These are phyloP conservation scores for Drosophila malerkotliana DNA, from an alignment of 1,140 invertebrate genomes.

Conservation along the genomic window DNA sequence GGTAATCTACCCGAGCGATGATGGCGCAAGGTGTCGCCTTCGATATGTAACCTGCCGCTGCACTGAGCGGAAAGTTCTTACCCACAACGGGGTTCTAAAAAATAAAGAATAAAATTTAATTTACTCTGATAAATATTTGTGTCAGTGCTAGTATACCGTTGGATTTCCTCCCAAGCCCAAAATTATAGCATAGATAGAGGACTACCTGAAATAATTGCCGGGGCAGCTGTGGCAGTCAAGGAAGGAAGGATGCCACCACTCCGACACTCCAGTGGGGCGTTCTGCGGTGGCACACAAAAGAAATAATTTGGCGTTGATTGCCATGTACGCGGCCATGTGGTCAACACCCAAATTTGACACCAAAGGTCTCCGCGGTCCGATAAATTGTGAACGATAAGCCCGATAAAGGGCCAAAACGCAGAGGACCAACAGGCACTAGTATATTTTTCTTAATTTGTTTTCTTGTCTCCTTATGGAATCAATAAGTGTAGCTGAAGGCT, in stretches of 20 bases:
- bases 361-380: constrained; percentile 53
- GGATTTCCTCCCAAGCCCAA: constrained; percentile 33
- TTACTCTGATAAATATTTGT: not conserved
- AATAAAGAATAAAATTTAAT: not conserved
- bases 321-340: constrained; percentile 77
- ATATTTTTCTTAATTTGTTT: constrained; percentile 22
- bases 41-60: constrained; percentile 22
- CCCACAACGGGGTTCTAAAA: too few species aligned
- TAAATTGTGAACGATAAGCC: constrained; percentile 71
- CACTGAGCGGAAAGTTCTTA: constrained; percentile 18
- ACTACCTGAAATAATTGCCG: constrained; percentile 79
- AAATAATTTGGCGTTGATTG: constrained; percentile 80
- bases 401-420: constrained; percentile 30
- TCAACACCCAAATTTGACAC: constrained; percentile 80
- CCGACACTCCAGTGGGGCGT: constrained; percentile 27
- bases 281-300: constrained; percentile 54
- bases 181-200: constrained; percentile 64
- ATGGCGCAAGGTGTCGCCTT: constrained; percentile 67
- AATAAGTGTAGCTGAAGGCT: constrained; percentile 30
- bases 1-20: constrained; percentile 73
- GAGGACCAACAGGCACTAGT: constrained; percentile 42
- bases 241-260: constrained; percentile 35
- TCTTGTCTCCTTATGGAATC: constrained; percentile 3
- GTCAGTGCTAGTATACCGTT: constrained; percentile 6
- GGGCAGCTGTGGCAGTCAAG: constrained; percentile 48